Evolutionary conservation across 2,888 invertebrate genomes (phyloP), one percentile per base, ranked within the genome.

Genomic region (Mactromeris polynyma): DNA sequence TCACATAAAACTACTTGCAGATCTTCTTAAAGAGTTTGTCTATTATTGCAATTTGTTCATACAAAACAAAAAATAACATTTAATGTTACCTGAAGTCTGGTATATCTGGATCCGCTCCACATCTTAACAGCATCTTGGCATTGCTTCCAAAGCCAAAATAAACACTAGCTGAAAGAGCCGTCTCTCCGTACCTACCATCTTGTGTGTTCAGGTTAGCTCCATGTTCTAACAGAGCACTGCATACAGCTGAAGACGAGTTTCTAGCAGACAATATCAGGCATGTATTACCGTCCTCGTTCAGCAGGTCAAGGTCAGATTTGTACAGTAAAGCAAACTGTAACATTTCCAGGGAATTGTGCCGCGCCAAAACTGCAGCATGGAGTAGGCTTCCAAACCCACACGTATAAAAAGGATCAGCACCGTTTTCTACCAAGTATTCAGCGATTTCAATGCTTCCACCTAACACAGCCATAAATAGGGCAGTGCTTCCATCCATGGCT

Each of bases 61-160:
- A n/a, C n/a, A n/a, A n/a, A n/a, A n/a, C n/a, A n/a, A n/a, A n/a
- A n/a, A n/a, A n/a, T n/a, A n/a, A n/a, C n/a, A n/a, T n/a, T n/a
- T n/a, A n/a, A n/a, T n/a, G n/a, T 88, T 89, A 94, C 94, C 92
- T 94, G 36, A 89, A 88, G 83, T 94, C 94, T 11, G 94, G 91
- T 31, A 93, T 87, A 85, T 94, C 91, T 31, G 93, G 91, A 42
- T 91, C 87, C 33, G 94, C 94, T 4, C 94, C 94, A 83, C 93
- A 92, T 58, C 93, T 90, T 26, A 94, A 91, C 40, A 94, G 89
- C 11, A 89, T 78, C 36, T 90, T 89, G n/a, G 94, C 93, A 89
- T 94, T 94, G 14, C 91, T 90, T 84, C 93, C 93, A 87, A 91
- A 92, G 21, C 94, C 94, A 87, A 94, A 94, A 89, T 94, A 94